phyloP scores from a whole-genome alignment of 1,140 invertebrate species.

The Drosophila nigrodunni region DNA sequence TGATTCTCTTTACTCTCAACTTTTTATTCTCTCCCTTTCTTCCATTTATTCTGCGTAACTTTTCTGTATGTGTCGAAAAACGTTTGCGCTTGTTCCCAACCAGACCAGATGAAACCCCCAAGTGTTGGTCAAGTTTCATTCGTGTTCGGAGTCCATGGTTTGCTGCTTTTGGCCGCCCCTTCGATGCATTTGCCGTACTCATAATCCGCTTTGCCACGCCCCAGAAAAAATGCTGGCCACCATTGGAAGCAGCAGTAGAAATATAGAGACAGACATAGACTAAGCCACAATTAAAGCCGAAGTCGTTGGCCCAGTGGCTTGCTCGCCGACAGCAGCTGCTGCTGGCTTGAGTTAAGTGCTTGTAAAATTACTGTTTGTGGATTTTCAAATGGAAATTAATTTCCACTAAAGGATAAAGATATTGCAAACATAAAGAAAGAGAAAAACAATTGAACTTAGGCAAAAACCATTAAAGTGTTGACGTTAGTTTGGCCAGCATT shows the following conservation, averaged over 20 bases:
- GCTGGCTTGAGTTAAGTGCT: conserved; percentile 63
- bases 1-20: conserved; percentile 35
- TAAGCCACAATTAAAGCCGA: background rate
- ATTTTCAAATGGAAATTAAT: conserved; percentile 73
- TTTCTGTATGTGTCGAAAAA: conserved; percentile 41
- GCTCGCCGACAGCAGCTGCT: conserved; percentile 35
- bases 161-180: conserved; percentile 14
- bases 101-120: conserved; percentile 38
- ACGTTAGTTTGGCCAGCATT: background rate
- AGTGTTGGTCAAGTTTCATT: conserved; percentile 59
- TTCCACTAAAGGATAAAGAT: conserved; percentile 40
- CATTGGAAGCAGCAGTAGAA: background rate
- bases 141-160: conserved; percentile 37
- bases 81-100: conserved; percentile 54
- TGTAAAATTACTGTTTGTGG: conserved; percentile 78
- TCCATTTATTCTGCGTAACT: conserved; percentile 2
- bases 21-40: conserved; percentile 11
- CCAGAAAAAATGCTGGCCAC: conserved; percentile 1
- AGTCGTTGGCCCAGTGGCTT: conserved; percentile 25
- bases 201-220: conserved; percentile 74
- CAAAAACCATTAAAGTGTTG: conserved; percentile 24
- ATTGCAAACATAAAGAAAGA: conserved; percentile 13
- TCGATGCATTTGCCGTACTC: conserved; percentile 30
- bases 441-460: conserved; percentile 8
- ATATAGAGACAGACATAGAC: conserved; percentile 1